phyloP scores from a whole-genome alignment of 2,888 invertebrate genomes.

The Lasioglossum lativentre region DNA sequence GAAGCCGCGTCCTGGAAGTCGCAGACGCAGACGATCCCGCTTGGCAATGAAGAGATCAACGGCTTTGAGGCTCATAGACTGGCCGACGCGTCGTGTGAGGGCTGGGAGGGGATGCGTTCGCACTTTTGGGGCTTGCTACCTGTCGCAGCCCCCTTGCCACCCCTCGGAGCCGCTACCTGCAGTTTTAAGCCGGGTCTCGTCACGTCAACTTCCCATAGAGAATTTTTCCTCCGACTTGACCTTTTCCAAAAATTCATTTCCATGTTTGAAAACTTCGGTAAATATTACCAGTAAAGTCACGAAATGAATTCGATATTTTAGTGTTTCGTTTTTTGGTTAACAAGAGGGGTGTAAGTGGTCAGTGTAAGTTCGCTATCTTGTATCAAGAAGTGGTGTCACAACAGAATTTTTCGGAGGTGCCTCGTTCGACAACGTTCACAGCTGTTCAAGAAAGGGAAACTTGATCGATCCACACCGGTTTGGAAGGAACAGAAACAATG shows the following conservation, averaged over 20 bases:
- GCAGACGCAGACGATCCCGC: conserved; percentile 27
- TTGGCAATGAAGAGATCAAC: conserved; percentile 43
- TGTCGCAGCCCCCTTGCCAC: conserved; percentile 35
- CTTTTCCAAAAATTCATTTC: background rate
- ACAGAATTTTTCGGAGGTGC: background rate
- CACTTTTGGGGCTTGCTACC: conserved; percentile 74
- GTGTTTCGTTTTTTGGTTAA: background rate
- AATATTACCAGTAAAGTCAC: background rate
- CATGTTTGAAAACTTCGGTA: background rate
- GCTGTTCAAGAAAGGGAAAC: background rate
- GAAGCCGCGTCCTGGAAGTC: conserved; percentile 28
- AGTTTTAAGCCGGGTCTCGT: conserved; percentile 43
- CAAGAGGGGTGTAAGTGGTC: background rate
- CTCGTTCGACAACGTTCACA: background rate
- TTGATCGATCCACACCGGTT: background rate
- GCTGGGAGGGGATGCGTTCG: conserved; percentile 26
- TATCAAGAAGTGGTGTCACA: background rate
- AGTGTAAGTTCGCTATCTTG: background rate
- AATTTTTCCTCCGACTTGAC: background rate
- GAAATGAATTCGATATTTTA: background rate
- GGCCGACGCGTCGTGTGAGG: conserved; percentile 11
- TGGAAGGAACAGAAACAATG: background rate
- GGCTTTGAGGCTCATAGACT: conserved; percentile 28
- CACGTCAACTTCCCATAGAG: background rate
- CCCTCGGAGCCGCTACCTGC: background rate